A percentile compares a stretch with the other conserved stretches of the same genome.
These are phyloP conservation scores for Psittacula echo DNA, from an alignment of 2,797 vertebrate genomes.

Conservation along the genomic window DNA sequence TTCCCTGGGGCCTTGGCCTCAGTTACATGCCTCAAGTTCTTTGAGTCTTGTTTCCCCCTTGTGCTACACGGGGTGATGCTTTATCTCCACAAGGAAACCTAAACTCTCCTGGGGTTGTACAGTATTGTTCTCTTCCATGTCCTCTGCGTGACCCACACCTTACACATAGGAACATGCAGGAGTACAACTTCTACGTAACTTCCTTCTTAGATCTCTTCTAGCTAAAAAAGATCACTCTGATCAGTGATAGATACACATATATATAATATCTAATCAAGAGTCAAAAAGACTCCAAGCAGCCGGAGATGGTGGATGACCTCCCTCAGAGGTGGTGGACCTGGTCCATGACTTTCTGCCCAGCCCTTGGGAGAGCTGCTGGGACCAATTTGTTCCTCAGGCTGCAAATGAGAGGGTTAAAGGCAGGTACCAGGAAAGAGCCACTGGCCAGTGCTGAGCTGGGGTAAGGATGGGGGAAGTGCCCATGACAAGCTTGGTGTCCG, in stretches of 20 bases:
- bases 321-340: background rate
- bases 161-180: fast-evolving
- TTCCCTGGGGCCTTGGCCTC: background rate
- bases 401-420: background rate
- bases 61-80: fast-evolving
- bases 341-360: background rate
- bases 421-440: background rate
- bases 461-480: background rate
- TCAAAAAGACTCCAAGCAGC: background rate
- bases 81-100: background rate
- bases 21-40: background rate
- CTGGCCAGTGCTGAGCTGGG: background rate
- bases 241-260: background rate
- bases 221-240: background rate
- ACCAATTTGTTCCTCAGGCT: fast-evolving
- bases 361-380: background rate
- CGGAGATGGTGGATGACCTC: background rate
- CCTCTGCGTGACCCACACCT: background rate
- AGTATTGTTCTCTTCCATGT: background rate
- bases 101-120: background rate
- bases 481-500: background rate
- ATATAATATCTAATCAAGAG: background rate
- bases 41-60: background rate
- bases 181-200: background rate
- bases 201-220: background rate